Evolutionary conservation across 2,797 vertebrate genomes (phyloP), one percentile per base, ranked within the genome.

Genomic region (Micropoecilia bifurca): DNA sequence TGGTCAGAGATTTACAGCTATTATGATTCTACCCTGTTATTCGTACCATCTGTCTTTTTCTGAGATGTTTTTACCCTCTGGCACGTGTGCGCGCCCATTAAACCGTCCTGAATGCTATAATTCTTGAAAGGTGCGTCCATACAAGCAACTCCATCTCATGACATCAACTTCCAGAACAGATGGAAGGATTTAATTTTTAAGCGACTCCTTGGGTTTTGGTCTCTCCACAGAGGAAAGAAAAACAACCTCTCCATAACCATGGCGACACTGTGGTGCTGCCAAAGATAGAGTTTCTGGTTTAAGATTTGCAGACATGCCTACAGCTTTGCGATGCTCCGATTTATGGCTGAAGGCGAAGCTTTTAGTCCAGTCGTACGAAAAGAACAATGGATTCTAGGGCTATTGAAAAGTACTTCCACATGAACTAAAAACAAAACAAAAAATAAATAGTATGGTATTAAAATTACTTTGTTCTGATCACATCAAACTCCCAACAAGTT

Each of bases 141-240:
- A 85, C 59, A 63, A 53, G 74, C 72, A 84, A 75, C 74, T 75
- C 43, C 18, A 74, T 78, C 78, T 81, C 50, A 36, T 78, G 77
- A 83, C 63, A 63, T 73, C 36, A 22, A 36, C 48, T 55, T 61
- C 74, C 74, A 77, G 36, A 43, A 63, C 73, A 50, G 1, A 41
- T 63, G 33, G 73, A 78, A 59, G 74, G 30, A 78, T 77, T 30
- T 46, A 68, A 75, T 50, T 36, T 83, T 66, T 53, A 71, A 53
- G 53, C 82, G 57, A 20, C 50, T 79, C 33, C 36, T 71, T 61
- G 28, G 85, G 78, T 85, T 86, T 85, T 86, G 68, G 66, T 85
- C 84, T 85, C 84, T 86, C 76, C 71, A 69, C 0, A 8, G 50
- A 53, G 50, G 7, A 53, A 59, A 74, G 39, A 20, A 14, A 69